Conservation (phyloP, 2,888 invertebrate genomes). For the Eupsilia transversa region DNA sequence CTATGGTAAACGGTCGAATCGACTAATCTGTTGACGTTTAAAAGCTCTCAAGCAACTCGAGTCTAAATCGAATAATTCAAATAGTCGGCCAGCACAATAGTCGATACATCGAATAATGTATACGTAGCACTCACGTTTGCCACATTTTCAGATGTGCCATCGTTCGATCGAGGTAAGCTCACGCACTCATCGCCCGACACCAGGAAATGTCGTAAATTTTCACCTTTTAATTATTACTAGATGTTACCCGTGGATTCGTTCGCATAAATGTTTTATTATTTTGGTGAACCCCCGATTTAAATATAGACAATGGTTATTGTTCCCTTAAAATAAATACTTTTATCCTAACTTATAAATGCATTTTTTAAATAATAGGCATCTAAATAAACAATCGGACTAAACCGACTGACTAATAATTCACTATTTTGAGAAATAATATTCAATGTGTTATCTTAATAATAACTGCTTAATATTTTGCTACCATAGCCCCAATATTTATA, state of each 20-base stretch:
- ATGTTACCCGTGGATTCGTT: constrained; percentile 58
- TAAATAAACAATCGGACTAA: background rate
- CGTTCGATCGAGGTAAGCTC: constrained; percentile 87
- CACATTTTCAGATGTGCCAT: constrained; percentile 87
- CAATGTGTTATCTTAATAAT: background rate
- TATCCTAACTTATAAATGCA: background rate
- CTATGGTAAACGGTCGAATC: constrained; percentile 47
- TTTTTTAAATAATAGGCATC: background rate
- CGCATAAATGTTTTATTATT: constrained; percentile 45
- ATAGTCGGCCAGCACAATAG: constrained; percentile 59
- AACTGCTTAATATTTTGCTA: constrained; percentile 22
- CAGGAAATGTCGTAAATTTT: constrained; percentile 86
- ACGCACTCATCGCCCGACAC: constrained; percentile 78
- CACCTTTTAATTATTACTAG: constrained; percentile 72
- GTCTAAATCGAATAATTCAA: constrained; percentile 24
- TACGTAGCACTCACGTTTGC: constrained; percentile 78
- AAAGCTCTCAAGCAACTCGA: background rate
- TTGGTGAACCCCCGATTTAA: constrained; percentile 8
- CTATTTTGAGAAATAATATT: background rate
- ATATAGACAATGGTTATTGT: background rate
- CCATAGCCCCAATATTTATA: constrained; percentile 2
- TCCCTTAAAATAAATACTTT: background rate
- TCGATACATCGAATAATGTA: constrained; percentile 66
- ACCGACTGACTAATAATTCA: background rate
- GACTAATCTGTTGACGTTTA: constrained; percentile 56